Evolutionary conservation across 2,797 vertebrate genomes (phyloP), one percentile per base, ranked within the genome.

Genomic region (Todus mexicanus): DNA sequence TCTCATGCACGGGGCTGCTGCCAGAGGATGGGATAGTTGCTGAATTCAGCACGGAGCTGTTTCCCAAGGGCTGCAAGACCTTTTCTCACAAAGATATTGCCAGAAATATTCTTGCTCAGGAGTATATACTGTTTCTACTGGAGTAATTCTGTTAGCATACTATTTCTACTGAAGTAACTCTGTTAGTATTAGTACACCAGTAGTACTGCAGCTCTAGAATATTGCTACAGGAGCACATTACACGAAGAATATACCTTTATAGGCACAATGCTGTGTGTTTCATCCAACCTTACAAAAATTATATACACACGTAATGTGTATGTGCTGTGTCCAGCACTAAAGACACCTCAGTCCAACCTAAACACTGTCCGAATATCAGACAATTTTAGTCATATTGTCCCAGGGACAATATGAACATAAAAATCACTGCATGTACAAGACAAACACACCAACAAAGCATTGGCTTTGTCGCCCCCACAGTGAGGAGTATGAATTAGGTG

Each of bases 181-280:
- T 53, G 31, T 20, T 19, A 74, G 74, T 66, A 69, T 31, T 9
- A 54, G 27, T 12, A 64, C 37, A 47, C 5, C 3, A 26, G 31
- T 6, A 65, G 40, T 12, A 33, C 23, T 54, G 37, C 27, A 74
- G 27, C 17, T 47, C 18, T 1, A 53, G 21, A 3, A 12, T 15
- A 7, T 19, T 38, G 17, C 50, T 35, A 23, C 16, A 37, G 25
- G n/a, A 90, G 63, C 23, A 31, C 11, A 2, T 9, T 9, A 33
- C 38, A 27, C 3, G 13, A 27, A 40, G 11, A 80, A 68, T 0
- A 0, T 17, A 22, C 25, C 14, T 63, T 43, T 37, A 69, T 2
- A 70, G 26, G 21, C 42, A 72, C 26, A 42, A 71, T 42, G 25
- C 16, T 47, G 31, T 0, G 0, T 10, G 38, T 38, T 88, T 73